Conservation (phyloP, 1,140 invertebrate genomes). For the Drosophila santomea region DNA sequence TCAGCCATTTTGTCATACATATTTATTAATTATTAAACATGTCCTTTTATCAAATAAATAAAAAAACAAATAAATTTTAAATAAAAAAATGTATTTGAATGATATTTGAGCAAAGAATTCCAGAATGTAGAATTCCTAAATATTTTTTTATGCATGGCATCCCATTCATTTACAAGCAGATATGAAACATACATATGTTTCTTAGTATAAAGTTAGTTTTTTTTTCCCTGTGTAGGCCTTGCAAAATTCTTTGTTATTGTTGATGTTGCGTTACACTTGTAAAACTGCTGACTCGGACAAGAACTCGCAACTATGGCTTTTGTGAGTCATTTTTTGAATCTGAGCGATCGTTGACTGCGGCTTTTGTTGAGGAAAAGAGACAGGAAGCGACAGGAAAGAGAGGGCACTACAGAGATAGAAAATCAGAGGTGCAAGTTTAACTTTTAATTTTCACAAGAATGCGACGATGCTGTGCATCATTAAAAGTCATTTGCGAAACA, state of each 20-base stretch:
- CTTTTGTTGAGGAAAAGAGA: conserved; percentile 31
- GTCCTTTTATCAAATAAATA: too few species aligned
- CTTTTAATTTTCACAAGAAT: conserved; percentile 58
- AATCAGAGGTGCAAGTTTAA: conserved; percentile 15
- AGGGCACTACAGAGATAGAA: conserved; percentile 4
- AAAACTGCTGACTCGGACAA: conserved; percentile 61
- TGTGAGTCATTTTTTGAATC: conserved; percentile 49
- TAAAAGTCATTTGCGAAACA: conserved; percentile 17
- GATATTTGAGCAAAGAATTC: too few species aligned
- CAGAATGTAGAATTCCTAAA: too few species aligned
- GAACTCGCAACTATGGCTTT: conserved; percentile 40
- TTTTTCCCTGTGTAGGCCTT: conserved; percentile 50
- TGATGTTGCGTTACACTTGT: conserved; percentile 37
- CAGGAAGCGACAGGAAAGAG: not conserved
- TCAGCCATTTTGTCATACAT: too few species aligned
- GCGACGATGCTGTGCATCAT: conserved; percentile 34
- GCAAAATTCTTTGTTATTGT: conserved; percentile 53
- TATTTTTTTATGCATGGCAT: too few species aligned
- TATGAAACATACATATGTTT: not conserved
- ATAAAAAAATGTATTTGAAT: too few species aligned
- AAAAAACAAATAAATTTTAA: too few species aligned
- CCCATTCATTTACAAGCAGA: not conserved
- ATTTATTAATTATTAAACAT: too few species aligned
- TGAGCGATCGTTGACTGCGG: conserved; percentile 44
- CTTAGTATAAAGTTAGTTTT: not conserved